Evolutionary conservation across 1,140 invertebrate genomes (phyloP).

Genomic region (Bombus breviceps): DNA sequence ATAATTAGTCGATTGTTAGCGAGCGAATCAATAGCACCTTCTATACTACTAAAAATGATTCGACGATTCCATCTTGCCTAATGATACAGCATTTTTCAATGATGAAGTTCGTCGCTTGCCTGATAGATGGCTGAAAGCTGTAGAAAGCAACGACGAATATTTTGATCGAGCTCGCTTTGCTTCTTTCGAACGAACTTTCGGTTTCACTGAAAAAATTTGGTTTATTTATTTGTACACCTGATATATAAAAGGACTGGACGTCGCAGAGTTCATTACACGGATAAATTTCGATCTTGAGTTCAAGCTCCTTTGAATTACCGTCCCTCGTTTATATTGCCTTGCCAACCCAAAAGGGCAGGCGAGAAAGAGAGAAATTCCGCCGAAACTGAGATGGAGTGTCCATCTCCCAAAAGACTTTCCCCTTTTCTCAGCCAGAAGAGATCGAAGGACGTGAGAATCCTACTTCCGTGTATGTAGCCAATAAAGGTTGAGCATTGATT

Average conservation of each 20-base stretch:
- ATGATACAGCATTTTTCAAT: too few relatives aligned
- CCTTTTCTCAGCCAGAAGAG: slow-evolving; percentile 26
- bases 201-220: too few relatives aligned
- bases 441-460: slow-evolving; percentile 23
- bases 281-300: not conserved
- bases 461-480: slow-evolving; percentile 33
- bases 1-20: too few relatives aligned
- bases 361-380: not conserved
- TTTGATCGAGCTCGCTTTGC: too few relatives aligned
- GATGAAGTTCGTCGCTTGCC: too few relatives aligned
- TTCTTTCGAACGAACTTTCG: too few relatives aligned
- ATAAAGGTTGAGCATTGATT: slow-evolving; percentile 23
- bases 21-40: too few relatives aligned
- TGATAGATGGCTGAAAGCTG: too few relatives aligned
- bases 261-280: not conserved
- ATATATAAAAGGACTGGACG: not conserved
- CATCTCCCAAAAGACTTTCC: slow-evolving; percentile 49
- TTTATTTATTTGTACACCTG: not conserved
- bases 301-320: not conserved
- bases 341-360: not conserved
- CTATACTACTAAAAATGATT: too few relatives aligned
- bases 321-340: not conserved
- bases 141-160: too few relatives aligned
- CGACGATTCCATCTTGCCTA: too few relatives aligned
- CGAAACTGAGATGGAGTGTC: not conserved